A percentile compares a stretch with the other conserved stretches of the same genome.
Evolutionary conservation across 2,113 vertebrate species (phyloP).

Genomic region (Xenopus borealis): DNA sequence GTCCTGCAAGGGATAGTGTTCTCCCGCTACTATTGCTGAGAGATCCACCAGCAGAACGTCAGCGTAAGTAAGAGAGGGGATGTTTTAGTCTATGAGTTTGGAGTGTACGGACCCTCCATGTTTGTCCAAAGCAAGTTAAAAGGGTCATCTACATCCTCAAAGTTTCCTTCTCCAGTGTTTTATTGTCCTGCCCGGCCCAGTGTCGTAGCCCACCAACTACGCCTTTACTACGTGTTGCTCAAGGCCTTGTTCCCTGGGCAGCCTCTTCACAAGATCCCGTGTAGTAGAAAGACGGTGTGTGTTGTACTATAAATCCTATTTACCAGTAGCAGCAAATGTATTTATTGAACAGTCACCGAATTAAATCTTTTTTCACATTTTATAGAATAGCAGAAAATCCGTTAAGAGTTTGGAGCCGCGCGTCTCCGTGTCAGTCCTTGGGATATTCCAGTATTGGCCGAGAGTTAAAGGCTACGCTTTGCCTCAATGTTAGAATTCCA

Average conservation of each 20-base stretch:
- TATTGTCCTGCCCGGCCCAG: not conserved
- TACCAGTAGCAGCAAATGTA: not conserved
- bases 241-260: not conserved
- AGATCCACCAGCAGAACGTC: not conserved
- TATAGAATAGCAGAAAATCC: constrained; percentile 9
- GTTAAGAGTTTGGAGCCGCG: constrained; percentile 18
- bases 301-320: constrained; percentile 16
- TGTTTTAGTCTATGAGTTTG: not conserved
- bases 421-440: not conserved
- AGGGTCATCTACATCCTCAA: not conserved
- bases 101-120: not conserved
- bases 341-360: not conserved
- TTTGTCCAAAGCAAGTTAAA: constrained; percentile 1
- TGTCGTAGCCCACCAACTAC: constrained; percentile 1
- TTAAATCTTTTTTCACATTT: constrained; percentile 12
- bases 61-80: not conserved
- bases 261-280: constrained; percentile 5
- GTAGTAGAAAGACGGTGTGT: constrained; percentile 13
- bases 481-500: no score
- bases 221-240: not conserved
- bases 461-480: no score
- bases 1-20: not conserved
- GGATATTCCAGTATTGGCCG: no score
- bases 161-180: not conserved
- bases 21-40: not conserved